A percentile compares a stretch with the other conserved stretches of the same genome.
Conservation (phyloP, 1,140 invertebrate genomes). For the Hetaerina americana region DNA sequence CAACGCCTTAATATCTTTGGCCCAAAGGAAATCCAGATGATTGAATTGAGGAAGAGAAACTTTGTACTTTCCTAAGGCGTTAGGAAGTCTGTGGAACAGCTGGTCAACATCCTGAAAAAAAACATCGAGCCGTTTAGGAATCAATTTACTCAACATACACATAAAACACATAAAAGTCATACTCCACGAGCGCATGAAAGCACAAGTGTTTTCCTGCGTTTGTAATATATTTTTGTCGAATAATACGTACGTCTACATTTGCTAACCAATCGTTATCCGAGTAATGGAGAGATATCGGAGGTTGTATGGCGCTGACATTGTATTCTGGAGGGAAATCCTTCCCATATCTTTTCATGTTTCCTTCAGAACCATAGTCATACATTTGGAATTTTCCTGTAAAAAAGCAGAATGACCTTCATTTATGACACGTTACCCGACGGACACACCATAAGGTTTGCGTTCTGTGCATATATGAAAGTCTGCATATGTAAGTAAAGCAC, state of each 20-base stretch:
- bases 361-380: constrained; percentile 34
- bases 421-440: too few species aligned
- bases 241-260: background rate
- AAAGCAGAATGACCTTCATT: background rate
- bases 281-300: constrained; percentile 24
- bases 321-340: constrained; percentile 37
- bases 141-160: background rate
- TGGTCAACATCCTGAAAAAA: constrained; percentile 15
- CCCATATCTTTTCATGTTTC: constrained; percentile 35
- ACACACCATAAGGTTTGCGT: too few species aligned
- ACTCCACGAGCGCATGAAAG: background rate
- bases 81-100: constrained; percentile 23
- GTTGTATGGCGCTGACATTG: constrained; percentile 35
- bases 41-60: constrained; percentile 34
- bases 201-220: background rate
- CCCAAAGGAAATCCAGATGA: constrained; percentile 43
- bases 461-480: too few species aligned
- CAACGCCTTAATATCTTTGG: constrained; percentile 36
- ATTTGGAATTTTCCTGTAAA: constrained; percentile 31
- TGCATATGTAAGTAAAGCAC: too few species aligned
- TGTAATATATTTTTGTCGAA: background rate
- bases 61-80: constrained; percentile 29
- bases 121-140: constrained; percentile 25
- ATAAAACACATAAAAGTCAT: background rate
- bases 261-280: constrained; percentile 3